Percentiles rank a stretch among this genome's conserved stretches.
Conservation (phyloP, 2,888 invertebrate species). For the Drosophila incognita region DNA sequence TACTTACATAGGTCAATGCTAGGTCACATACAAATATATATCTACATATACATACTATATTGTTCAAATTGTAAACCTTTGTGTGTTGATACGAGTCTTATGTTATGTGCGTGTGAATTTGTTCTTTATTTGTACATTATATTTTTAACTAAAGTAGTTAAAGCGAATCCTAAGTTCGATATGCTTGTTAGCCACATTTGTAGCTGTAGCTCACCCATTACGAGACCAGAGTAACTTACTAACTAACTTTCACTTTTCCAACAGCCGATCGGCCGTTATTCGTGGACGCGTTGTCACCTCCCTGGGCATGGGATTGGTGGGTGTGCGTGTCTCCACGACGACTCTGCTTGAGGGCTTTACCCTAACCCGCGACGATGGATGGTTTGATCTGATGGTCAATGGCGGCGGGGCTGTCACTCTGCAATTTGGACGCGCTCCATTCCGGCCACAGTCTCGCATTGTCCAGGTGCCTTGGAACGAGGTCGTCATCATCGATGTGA, state of each 20-base stretch:
- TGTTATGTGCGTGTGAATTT: conserved; percentile 84
- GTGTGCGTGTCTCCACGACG: conserved; percentile 97
- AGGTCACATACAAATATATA: conserved; percentile 67
- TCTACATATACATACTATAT: conserved; percentile 59
- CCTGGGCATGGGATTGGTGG: conserved; percentile 96
- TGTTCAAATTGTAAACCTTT: conserved; percentile 81
- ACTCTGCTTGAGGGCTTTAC: conserved; percentile 98
- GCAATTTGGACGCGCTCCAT: conserved; percentile 96
- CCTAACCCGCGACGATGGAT: conserved; percentile 94
- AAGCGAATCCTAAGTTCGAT: conserved; percentile 56
- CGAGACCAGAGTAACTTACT: conserved; percentile 55
- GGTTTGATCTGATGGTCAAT: conserved; percentile 99
- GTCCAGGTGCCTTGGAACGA: conserved; percentile 99
- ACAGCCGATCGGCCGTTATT: conserved; percentile 97
- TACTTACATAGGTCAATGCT: conserved; percentile 70
- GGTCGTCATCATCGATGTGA: conserved; percentile 96
- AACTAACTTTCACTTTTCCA: conserved; percentile 25
- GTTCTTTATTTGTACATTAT: conserved; percentile 68
- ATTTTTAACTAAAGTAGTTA: conserved; percentile 57
- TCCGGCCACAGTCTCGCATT: conserved; percentile 94
- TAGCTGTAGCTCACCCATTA: conserved; percentile 40
- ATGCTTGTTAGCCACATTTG: conserved; percentile 63
- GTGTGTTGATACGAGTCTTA: conserved; percentile 82
- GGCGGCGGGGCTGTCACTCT: conserved; percentile 99
- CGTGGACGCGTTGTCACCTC: conserved; percentile 96